These are phyloP conservation scores for Onchidella celtica DNA, from an alignment of 2,888 invertebrate genomes.

Conservation along the genomic window DNA sequence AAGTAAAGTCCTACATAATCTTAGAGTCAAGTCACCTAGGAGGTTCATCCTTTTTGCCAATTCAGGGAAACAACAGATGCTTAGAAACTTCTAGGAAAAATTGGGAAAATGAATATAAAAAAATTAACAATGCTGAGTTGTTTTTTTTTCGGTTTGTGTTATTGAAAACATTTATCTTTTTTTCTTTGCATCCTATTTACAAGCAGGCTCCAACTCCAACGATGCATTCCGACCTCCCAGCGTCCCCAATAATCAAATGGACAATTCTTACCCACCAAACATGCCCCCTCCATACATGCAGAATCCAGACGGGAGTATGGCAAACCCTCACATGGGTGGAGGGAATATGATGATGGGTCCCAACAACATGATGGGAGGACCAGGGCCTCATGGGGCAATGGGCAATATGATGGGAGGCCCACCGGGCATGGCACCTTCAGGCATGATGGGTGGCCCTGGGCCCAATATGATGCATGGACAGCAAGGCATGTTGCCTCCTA, in stretches of 20 bases:
- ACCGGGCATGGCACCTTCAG: constrained; percentile 46
- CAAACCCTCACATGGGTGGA: constrained; percentile 63
- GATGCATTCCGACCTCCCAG: constrained; percentile 74
- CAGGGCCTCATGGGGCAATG: constrained; percentile 46
- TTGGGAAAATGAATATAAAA: too few species aligned
- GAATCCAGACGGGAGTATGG: constrained; percentile 66
- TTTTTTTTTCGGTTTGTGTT: too few species aligned
- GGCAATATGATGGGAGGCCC: constrained; percentile 57
- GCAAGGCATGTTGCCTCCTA: constrained; percentile 44
- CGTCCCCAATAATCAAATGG: constrained; percentile 63
- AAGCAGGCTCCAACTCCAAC: constrained; percentile 72
- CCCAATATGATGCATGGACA: constrained; percentile 55
- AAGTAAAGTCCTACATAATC: too few species aligned
- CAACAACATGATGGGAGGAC: constrained; percentile 60
- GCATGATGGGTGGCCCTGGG: constrained; percentile 54
- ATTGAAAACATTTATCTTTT: too few species aligned
- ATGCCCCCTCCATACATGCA: constrained; percentile 68
- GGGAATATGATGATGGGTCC: constrained; percentile 69
- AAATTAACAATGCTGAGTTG: too few species aligned
- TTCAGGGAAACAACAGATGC: too few species aligned
- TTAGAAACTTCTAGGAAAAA: too few species aligned
- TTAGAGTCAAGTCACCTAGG: too few species aligned
- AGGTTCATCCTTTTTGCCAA: too few species aligned
- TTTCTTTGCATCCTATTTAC: too few species aligned
- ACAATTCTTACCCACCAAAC: constrained; percentile 56